phyloP scores from a whole-genome alignment of 1,140 invertebrate species.

The Lepidurus couesii region DNA sequence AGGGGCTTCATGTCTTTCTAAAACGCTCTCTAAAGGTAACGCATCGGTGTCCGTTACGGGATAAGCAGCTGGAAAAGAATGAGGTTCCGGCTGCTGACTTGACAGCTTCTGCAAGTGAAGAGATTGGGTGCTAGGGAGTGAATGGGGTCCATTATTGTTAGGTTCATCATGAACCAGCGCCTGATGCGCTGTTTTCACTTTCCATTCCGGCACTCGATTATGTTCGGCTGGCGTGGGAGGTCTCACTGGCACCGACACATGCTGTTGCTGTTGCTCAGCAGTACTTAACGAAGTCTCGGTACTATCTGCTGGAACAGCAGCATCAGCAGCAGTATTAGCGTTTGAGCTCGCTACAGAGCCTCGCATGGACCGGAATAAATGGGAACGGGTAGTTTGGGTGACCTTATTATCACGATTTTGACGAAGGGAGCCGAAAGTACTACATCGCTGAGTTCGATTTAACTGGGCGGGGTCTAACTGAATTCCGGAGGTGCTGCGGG shows the following conservation, averaged over 20 bases:
- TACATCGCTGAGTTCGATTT: conserved; percentile 13
- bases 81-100: neutral
- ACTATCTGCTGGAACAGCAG: neutral
- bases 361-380: conserved; percentile 35
- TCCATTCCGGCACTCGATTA: conserved; percentile 14
- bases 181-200: conserved; percentile 5
- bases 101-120: neutral
- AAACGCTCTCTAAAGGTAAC: neutral
- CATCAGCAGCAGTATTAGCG: conserved; percentile 19
- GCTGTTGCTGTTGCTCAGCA: conserved; percentile 27
- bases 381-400: conserved; percentile 38
- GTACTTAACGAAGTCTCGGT: neutral
- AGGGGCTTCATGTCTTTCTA: conserved; percentile 33
- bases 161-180: conserved; percentile 5
- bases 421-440: conserved; percentile 24
- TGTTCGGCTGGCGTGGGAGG: conserved; percentile 11
- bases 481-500: conserved; percentile 47
- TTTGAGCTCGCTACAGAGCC: conserved; percentile 15
- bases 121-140: neutral
- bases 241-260: conserved; percentile 22
- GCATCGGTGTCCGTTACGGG: neutral
- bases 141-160: conserved; percentile 4
- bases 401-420: conserved; percentile 28
- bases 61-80: neutral
- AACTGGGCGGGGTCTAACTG: conserved; percentile 11